phyloP scores from a whole-genome alignment of 2,888 invertebrate species.

The Pseudanteris insignis region DNA sequence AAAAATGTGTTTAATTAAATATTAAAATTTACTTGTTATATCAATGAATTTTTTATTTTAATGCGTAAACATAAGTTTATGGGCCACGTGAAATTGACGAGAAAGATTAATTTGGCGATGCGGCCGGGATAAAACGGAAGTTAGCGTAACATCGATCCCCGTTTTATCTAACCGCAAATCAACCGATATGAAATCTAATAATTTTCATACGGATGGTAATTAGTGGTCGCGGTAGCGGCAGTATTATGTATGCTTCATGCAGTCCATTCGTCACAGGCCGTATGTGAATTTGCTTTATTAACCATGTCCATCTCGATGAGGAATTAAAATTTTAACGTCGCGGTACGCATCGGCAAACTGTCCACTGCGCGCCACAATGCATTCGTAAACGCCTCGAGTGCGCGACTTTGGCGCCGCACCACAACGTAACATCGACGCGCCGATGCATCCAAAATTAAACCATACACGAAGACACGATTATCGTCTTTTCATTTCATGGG shows the following conservation, averaged over 20 bases:
- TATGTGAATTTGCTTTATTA: constrained; percentile 34
- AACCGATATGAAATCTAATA: constrained; percentile 21
- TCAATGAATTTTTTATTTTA: no score
- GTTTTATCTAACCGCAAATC: constrained; percentile 14
- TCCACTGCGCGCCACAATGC: constrained; percentile 35
- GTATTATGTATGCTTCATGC: constrained; percentile 28
- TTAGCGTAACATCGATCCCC: no score
- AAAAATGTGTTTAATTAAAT: no score
- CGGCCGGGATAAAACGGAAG: no score
- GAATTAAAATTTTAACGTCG: constrained; percentile 40
- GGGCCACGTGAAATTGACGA: no score
- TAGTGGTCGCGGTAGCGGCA: constrained; percentile 21
- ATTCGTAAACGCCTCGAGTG: constrained; percentile 35
- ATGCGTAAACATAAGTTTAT: no score
- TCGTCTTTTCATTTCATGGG: no score
- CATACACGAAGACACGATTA: no score
- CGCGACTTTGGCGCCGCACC: constrained; percentile 7
- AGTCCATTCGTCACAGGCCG: constrained; percentile 21
- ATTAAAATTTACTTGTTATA: no score
- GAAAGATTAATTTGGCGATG: no score
- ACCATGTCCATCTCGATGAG: constrained; percentile 36
- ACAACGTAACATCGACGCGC: neutral
- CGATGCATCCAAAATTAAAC: neutral
- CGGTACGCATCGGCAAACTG: constrained; percentile 24
- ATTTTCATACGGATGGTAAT: constrained; percentile 21